Base-by-base conservation (phyloP, 2,797 vertebrate species). In the Brachymystax lenok region DNA sequence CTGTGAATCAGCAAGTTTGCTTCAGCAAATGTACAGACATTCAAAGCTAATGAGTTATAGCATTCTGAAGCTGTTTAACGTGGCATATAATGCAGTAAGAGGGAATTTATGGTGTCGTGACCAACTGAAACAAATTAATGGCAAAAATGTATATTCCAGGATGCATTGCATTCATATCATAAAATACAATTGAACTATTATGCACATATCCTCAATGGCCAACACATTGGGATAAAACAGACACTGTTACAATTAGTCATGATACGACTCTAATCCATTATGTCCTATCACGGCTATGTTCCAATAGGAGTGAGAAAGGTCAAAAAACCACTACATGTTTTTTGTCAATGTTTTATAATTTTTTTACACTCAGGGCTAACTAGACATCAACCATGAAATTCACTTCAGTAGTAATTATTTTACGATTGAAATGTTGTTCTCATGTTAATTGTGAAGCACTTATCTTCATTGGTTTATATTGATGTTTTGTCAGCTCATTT, bases 401-500 rank as follows among this genome's bases (percentile, higher is more conserved):
- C 30, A 35, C 28, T 33, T 12, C 27, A n/a, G 54, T 59, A 19
- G 14, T 35, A 73, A 59, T 73, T 73, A 19, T 74, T 63, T 59
- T 24, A 24, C 0, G 24, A 24, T 24, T 24, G 24, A 24, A 24
- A 24, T 24, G 24, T 24, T 24, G 24, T 24, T 24, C 24, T 24
- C 24, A 24, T 24, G 24, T 61, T 73, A 19, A 73, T 73, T n/a
- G n/a, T 70, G 30, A 30, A 27, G 13, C 12, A 27, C 27, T 27
- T 30, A 4, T 12, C 40, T 46, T 46, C 27, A 66, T 27, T 33
- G 28, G 14, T 67, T 67, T 16, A 67, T 67, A 67, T 67, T 33
- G 64, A 67, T 19, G 14, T 56, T 54, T 54, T 72, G 51, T 56
- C 71, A 56, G 51, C 27, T 72, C 17, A 54, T 72, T 56, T 72